phyloP scores from a whole-genome alignment of 2,888 invertebrate genomes.

The Gryllus longicercus region DNA sequence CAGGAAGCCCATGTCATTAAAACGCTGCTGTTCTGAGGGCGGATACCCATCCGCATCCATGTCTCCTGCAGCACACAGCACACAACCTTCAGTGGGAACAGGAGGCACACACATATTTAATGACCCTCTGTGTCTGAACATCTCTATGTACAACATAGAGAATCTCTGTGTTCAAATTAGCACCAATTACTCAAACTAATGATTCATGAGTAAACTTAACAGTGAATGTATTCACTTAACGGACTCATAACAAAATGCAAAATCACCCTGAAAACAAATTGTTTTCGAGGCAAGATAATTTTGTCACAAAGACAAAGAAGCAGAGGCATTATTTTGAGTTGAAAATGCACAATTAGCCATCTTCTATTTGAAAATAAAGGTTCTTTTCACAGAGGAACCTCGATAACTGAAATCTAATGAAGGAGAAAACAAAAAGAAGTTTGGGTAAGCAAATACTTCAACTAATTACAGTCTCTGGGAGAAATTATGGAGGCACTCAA shows the following conservation, averaged over 20 bases:
- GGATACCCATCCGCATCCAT: constrained; percentile 20
- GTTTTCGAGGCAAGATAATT: not conserved
- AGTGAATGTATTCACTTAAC: too few relatives aligned
- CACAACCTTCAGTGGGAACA: not conserved
- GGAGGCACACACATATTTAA: too few relatives aligned
- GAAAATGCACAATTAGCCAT: too few relatives aligned
- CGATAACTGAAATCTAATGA: too few relatives aligned
- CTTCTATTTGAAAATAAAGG: not conserved
- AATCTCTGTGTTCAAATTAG: not conserved
- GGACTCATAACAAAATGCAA: not conserved
- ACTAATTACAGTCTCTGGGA: too few relatives aligned
- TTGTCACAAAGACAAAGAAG: constrained; percentile 5
- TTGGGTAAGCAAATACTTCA: too few relatives aligned
- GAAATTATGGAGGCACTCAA: too few relatives aligned
- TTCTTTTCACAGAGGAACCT: too few relatives aligned
- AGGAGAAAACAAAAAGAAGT: too few relatives aligned
- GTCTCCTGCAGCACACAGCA: constrained; percentile 25
- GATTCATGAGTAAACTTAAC: too few relatives aligned
- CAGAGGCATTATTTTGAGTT: too few relatives aligned
- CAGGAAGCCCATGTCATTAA: constrained; percentile 47
- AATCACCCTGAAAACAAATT: not conserved
- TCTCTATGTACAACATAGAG: constrained; percentile 23
- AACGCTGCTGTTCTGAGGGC: constrained; percentile 39
- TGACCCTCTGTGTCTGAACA: too few relatives aligned
- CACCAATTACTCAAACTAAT: not conserved